Evolutionary conservation across 2,113 vertebrate genomes (phyloP).

Genomic region (Marcusenius ussheri): DNA sequence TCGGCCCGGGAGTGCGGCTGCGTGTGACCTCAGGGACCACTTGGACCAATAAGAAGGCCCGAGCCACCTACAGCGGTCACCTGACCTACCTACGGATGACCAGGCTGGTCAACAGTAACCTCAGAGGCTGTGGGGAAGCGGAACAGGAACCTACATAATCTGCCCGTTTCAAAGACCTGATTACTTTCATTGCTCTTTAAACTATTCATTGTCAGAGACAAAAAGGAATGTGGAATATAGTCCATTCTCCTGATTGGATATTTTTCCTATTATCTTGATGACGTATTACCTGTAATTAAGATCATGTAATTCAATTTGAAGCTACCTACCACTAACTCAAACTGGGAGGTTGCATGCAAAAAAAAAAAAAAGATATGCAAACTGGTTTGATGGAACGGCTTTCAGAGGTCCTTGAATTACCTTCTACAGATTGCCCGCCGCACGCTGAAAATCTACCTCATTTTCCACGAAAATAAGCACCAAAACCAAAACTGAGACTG

Average conservation of each 20-base stretch:
- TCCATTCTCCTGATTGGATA: constrained; percentile 21
- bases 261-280: constrained; percentile 4
- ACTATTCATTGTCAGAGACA: not conserved
- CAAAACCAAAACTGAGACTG: not conserved
- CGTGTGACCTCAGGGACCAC: constrained; percentile 50
- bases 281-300: not conserved
- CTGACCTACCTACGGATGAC: not conserved
- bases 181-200: not conserved
- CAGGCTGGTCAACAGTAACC: not conserved
- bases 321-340: not conserved
- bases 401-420: not conserved
- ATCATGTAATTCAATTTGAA: not conserved
- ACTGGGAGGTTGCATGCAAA: not conserved
- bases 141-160: not conserved
- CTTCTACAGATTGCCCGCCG: not conserved
- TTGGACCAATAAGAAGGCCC: not conserved
- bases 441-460: constrained; percentile 40
- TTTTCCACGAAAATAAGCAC: constrained; percentile 13
- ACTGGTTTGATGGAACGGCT: not conserved
- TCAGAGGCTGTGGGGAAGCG: not conserved
- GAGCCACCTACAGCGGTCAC: not conserved
- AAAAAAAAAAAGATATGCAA: not conserved
- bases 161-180: not conserved
- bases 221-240: constrained; percentile 6
- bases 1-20: constrained; percentile 87